phyloP scores from a whole-genome alignment of 2,113 vertebrate species.

The Pipra filicauda region DNA sequence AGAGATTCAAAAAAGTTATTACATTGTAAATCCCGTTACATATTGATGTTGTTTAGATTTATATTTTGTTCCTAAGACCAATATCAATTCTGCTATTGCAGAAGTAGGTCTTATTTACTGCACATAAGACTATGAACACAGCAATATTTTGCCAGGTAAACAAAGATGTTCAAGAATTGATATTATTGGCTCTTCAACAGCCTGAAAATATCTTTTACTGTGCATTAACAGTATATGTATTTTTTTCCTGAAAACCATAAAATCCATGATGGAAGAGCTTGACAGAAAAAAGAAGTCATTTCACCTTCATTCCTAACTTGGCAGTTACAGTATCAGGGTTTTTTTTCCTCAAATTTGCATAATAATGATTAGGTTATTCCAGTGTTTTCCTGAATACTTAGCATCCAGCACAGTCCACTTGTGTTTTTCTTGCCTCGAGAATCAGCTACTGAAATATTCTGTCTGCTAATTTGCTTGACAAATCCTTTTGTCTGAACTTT shows the following conservation, averaged over 20 bases:
- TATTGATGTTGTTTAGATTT: neutral
- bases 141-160: neutral
- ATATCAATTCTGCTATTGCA: neutral
- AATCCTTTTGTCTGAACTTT: slow-evolving; percentile 12
- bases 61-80: neutral
- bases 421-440: neutral
- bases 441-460: neutral
- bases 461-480: neutral
- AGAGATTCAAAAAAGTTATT: neutral
- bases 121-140: neutral
- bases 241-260: neutral
- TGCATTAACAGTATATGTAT: neutral
- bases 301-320: neutral
- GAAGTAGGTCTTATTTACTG: neutral
- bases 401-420: neutral
- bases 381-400: neutral
- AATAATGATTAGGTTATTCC: neutral
- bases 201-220: neutral
- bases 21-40: neutral
- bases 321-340: neutral
- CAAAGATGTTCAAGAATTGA: neutral
- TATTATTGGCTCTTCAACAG: neutral
- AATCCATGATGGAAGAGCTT: neutral
- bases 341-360: neutral
- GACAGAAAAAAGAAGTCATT: neutral